Conservation (phyloP, 1,140 invertebrate genomes). For the Temnothorax curvispinosus region DNA sequence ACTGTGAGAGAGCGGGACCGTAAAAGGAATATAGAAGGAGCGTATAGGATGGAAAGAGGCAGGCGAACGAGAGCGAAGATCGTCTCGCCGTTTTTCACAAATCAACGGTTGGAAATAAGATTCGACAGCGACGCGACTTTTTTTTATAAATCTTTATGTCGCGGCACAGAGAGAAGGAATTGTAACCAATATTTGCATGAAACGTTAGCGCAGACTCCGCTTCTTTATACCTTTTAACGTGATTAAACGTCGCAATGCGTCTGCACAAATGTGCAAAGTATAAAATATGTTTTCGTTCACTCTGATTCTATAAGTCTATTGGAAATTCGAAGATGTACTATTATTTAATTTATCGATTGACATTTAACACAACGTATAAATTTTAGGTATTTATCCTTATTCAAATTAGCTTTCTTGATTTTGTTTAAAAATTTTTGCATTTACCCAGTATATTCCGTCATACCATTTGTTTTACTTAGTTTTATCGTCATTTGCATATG, state of each 20-base stretch:
- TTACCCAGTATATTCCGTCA: background rate
- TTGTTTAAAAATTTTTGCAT: background rate
- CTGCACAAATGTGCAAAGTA: background rate
- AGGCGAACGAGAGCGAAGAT: slow-evolving; percentile 42
- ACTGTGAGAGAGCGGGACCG: background rate
- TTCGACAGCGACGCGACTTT: slow-evolving; percentile 40
- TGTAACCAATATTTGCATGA: slow-evolving; percentile 11
- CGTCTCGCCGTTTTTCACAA: slow-evolving; percentile 56
- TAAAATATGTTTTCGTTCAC: background rate
- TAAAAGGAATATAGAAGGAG: slow-evolving; percentile 27
- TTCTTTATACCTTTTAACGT: slow-evolving; percentile 40
- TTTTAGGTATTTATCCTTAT: background rate
- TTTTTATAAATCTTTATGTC: slow-evolving; percentile 35
- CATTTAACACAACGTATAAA: background rate
- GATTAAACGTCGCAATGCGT: slow-evolving; percentile 12
- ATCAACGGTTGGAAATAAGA: slow-evolving; percentile 38
- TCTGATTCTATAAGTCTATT: background rate
- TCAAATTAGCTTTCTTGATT: background rate
- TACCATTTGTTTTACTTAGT: background rate
- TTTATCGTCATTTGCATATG: background rate
- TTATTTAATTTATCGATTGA: background rate
- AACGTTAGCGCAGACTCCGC: background rate
- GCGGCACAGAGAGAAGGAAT: background rate
- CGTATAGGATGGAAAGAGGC: background rate
- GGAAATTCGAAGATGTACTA: background rate